These are phyloP conservation scores for Drosophila nr. medialis DNA, from an alignment of 2,888 invertebrate species.

Conservation along the genomic window DNA sequence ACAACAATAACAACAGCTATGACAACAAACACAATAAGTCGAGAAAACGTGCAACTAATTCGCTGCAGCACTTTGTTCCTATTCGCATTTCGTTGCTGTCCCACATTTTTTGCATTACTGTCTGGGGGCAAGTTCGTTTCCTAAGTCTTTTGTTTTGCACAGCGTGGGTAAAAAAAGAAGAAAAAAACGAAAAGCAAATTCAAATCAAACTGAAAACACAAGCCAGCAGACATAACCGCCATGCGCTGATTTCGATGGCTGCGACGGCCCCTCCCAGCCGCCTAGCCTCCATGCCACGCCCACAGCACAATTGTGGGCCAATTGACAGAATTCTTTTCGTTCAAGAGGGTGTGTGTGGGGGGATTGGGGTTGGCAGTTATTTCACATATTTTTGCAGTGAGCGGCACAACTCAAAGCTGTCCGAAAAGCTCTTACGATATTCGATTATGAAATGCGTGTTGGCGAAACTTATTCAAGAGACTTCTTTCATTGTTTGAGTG, in stretches of 20 bases:
- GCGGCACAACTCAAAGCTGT: constrained; percentile 16
- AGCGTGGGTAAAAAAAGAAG: constrained; percentile 68
- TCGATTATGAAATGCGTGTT: constrained; percentile 67
- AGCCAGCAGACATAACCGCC: constrained; percentile 36
- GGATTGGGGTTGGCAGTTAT: background rate
- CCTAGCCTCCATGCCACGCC: constrained; percentile 40
- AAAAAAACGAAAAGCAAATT: constrained; percentile 30
- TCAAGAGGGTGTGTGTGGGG: background rate
- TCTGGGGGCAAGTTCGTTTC: constrained; percentile 77
- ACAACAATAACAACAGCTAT: constrained; percentile 13
- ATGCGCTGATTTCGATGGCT: constrained; percentile 51
- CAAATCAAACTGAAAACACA: constrained; percentile 29
- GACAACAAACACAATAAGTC: constrained; percentile 41
- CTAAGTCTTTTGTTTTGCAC: constrained; percentile 75
- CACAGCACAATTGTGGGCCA: constrained; percentile 30
- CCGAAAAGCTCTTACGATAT: constrained; percentile 62
- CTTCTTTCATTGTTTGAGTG: constrained; percentile 42
- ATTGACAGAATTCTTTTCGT: constrained; percentile 46
- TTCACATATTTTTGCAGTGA: constrained; percentile 16
- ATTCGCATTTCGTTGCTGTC: constrained; percentile 52
- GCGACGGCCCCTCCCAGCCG: constrained; percentile 32
- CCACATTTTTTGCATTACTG: constrained; percentile 66
- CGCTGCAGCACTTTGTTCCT: constrained; percentile 52
- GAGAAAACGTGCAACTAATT: constrained; percentile 68
- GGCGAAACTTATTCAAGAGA: constrained; percentile 48